These are phyloP conservation scores for Chymomyza amoena DNA, from an alignment of 2,888 invertebrate genomes.

Conservation along the genomic window DNA sequence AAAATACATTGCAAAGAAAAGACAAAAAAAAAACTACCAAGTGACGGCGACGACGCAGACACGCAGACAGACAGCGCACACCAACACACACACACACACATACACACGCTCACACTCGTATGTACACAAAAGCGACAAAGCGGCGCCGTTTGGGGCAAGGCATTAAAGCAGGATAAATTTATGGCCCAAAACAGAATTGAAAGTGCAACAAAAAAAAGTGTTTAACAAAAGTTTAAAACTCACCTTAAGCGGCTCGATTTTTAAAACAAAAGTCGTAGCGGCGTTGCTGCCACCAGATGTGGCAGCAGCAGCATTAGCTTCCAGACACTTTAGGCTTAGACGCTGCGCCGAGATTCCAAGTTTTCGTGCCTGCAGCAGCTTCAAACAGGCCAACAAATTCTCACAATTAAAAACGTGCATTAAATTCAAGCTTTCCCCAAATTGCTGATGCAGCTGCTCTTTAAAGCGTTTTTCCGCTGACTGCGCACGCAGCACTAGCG, in stretches of 20 bases:
- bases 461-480: constrained; percentile 74
- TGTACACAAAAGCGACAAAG: background rate
- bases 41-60: constrained; percentile 10
- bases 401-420: constrained; percentile 75
- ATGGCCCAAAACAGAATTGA: background rate
- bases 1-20: constrained; percentile 14
- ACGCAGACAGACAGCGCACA: constrained; percentile 8
- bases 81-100: background rate
- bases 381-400: constrained; percentile 75
- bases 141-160: constrained; percentile 5
- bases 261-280: constrained; percentile 40
- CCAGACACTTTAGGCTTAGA: constrained; percentile 55
- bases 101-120: background rate
- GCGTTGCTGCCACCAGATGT: background rate
- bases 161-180: background rate
- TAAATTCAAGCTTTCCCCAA: constrained; percentile 70
- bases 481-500: constrained; percentile 66
- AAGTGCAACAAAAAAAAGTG: constrained; percentile 4
- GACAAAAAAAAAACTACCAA: constrained; percentile 35
- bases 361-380: constrained; percentile 72
- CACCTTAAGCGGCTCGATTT: constrained; percentile 74
- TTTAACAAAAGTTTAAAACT: constrained; percentile 20
- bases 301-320: background rate
- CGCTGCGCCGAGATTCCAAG: constrained; percentile 72
- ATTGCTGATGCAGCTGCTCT: constrained; percentile 62